Conservation (phyloP, 2,888 invertebrate species). For the Drosophila macrothrix region DNA sequence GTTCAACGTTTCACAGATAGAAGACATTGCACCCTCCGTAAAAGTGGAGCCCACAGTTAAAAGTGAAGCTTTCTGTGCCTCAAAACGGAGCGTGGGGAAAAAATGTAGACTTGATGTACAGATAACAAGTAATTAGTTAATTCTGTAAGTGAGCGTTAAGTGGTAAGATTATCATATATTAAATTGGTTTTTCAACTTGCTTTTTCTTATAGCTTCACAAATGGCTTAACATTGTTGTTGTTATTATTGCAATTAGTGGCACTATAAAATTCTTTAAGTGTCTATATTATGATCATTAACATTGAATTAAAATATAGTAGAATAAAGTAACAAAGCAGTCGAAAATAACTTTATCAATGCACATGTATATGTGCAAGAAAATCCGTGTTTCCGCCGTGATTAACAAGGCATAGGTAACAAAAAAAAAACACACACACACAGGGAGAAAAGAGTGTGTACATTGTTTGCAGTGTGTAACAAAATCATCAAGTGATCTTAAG, state of each 20-base stretch:
- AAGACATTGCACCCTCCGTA: constrained; percentile 45
- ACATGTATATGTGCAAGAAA: neutral
- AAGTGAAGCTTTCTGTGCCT: constrained; percentile 6
- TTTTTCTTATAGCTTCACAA: neutral
- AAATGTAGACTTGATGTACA: neutral
- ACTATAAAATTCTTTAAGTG: neutral
- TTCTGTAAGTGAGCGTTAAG: no score
- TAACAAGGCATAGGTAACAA: neutral
- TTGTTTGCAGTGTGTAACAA: neutral
- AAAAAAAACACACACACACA: neutral
- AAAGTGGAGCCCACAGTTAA: neutral
- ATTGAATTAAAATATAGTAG: neutral
- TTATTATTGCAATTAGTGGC: neutral
- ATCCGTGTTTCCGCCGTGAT: neutral
- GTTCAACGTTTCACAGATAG: constrained; percentile 50
- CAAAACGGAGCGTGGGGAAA: neutral
- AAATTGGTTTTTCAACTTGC: neutral
- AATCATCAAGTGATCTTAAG: constrained; percentile 18
- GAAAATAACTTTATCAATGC: neutral
- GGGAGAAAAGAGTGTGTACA: neutral
- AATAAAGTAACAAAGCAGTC: neutral
- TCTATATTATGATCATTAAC: neutral
- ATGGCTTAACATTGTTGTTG: neutral
- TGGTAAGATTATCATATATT: neutral
- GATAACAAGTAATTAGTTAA: neutral